phyloP scores from a whole-genome alignment of 2,113 vertebrate species.

The Chinchilla lanigera region DNA sequence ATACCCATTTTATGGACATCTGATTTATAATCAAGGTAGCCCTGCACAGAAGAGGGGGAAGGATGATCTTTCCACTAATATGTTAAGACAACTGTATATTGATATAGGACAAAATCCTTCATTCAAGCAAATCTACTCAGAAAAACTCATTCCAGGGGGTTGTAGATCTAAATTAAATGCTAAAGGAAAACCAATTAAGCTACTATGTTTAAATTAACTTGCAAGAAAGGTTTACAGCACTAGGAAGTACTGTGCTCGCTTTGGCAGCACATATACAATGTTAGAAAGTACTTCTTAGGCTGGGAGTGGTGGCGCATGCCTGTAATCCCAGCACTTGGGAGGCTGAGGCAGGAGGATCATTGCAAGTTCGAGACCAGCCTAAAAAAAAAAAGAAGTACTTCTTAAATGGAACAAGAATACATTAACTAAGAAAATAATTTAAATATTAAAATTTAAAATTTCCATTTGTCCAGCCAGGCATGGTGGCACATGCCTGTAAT shows the following conservation, averaged over 20 bases:
- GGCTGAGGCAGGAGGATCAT: no score
- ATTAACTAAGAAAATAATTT: not conserved
- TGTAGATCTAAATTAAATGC: constrained; percentile 23
- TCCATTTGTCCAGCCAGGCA: not conserved
- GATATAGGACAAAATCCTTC: not conserved
- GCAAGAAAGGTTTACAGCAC: not conserved
- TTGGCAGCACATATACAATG: not conserved
- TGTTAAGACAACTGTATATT: constrained; percentile 2
- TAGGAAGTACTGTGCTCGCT: not conserved
- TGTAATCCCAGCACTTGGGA: no score
- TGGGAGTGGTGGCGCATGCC: no score
- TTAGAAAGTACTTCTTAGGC: constrained; percentile 23
- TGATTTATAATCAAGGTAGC: not conserved
- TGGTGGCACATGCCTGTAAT: no score
- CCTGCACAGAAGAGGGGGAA: not conserved
- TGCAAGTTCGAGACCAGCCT: no score
- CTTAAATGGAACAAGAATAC: not conserved
- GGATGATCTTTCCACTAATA: not conserved
- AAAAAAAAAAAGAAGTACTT: not conserved
- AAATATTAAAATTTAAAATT: constrained; percentile 36
- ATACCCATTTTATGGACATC: not conserved
- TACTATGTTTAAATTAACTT: not conserved
- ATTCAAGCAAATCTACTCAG: not conserved
- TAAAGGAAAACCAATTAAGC: constrained; percentile 22
- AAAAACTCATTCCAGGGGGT: not conserved